phyloP scores from a whole-genome alignment of 2,113 vertebrate species.

The Corythornis madagascariensis region DNA sequence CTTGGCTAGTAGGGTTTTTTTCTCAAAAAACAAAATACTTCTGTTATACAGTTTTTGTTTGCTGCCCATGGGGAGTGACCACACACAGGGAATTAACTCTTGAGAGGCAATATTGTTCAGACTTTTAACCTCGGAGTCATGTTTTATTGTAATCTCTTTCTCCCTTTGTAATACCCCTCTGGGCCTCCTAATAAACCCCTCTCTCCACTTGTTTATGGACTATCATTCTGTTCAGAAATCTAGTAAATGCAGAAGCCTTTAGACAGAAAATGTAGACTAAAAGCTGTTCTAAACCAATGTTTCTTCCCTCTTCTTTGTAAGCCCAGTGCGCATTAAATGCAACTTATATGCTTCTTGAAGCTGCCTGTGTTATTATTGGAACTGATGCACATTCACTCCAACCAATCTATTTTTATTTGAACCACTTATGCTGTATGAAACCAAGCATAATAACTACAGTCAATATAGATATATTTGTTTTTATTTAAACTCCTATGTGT shows the following conservation, averaged over 20 bases:
- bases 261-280: constrained; percentile 66
- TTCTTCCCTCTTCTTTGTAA: constrained; percentile 49
- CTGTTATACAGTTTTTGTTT: not conserved
- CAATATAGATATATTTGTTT: constrained; percentile 77
- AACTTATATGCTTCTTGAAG: constrained; percentile 42
- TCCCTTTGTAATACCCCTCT: not conserved
- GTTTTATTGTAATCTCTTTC: not conserved
- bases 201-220: constrained; percentile 18
- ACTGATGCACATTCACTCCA: constrained; percentile 70
- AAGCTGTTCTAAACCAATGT: constrained; percentile 34
- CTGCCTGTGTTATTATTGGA: constrained; percentile 70
- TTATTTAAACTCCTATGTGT: constrained; percentile 76
- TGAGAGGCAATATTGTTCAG: not conserved
- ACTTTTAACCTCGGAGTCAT: not conserved
- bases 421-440: constrained; percentile 74
- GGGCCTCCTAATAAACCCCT: not conserved
- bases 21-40: not conserved
- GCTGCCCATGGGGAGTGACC: not conserved
- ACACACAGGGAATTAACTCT: not conserved
- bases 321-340: constrained; percentile 62
- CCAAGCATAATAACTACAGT: constrained; percentile 72
- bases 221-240: constrained; percentile 47
- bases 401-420: constrained; percentile 80
- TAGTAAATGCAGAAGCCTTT: constrained; percentile 63
- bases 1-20: not conserved